These are phyloP conservation scores for Malurus leucopterus DNA, from an alignment of 2,797 vertebrate genomes.

Conservation along the genomic window DNA sequence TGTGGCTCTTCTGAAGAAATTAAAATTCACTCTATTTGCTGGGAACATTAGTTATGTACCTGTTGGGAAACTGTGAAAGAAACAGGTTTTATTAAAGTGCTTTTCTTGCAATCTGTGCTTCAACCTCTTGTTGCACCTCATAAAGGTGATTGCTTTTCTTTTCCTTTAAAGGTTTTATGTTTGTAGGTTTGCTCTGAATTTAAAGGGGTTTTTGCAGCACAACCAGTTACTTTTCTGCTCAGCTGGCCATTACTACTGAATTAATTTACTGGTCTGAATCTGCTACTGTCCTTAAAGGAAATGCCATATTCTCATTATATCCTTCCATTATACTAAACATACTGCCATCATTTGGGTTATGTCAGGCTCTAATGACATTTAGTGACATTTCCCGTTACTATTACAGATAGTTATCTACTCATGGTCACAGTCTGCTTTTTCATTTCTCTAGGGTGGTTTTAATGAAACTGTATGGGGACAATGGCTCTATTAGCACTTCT, in stretches of 20 bases:
- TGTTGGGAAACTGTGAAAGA: background rate
- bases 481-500: background rate
- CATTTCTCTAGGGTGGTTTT: background rate
- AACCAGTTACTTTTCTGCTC: background rate
- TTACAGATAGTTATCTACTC: constrained; percentile 17
- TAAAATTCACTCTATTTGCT: background rate
- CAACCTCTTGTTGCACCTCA: background rate
- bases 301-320: constrained; percentile 25
- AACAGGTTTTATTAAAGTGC: background rate
- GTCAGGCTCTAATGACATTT: constrained; percentile 48
- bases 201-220: background rate
- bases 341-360: constrained; percentile 15
- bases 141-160: background rate
- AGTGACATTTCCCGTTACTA: constrained; percentile 16
- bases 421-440: background rate
- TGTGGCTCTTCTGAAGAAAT: background rate
- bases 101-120: background rate
- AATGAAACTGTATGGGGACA: background rate
- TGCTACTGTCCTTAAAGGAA: constrained; percentile 25
- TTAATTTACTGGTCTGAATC: constrained; percentile 23
- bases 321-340: constrained; percentile 6
- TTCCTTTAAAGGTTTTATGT: background rate
- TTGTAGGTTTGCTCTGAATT: background rate
- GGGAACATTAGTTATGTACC: background rate
- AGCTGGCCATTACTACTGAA: background rate